Percentiles rank a stretch among this genome's conserved stretches.
Evolutionary conservation across 2,888 invertebrate genomes (phyloP).

Genomic region (Cephus rjabovi): DNA sequence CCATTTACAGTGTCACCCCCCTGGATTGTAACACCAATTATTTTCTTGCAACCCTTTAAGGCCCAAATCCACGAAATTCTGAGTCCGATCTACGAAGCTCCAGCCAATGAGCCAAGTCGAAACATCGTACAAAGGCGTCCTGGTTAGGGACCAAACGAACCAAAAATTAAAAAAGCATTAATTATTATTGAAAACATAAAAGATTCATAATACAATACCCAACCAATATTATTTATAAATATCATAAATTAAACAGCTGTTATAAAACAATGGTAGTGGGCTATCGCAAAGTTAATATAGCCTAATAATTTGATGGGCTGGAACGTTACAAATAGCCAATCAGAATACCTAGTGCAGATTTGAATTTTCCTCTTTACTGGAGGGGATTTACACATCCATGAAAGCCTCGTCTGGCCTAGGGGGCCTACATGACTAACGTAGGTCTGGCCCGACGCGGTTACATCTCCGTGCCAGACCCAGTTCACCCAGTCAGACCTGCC

Average conservation of each 20-base stretch:
- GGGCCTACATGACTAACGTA: neutral
- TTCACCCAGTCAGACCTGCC: neutral
- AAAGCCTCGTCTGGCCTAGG: neutral
- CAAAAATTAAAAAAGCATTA: neutral
- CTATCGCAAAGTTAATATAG: neutral
- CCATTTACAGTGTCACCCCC: too few relatives aligned
- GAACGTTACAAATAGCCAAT: neutral
- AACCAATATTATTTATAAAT: neutral
- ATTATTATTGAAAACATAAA: neutral
- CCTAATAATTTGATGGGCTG: neutral
- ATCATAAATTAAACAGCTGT: neutral
- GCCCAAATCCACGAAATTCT: neutral
- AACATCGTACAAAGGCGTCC: neutral
- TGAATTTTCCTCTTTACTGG: neutral
- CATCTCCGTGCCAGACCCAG: conserved; percentile 30
- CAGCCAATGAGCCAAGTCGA: neutral
- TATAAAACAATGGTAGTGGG: neutral
- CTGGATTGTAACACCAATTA: neutral
- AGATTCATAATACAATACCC: neutral
- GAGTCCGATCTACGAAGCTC: neutral
- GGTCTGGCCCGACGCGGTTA: conserved; percentile 33
- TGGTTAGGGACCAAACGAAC: neutral
- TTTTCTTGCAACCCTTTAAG: neutral
- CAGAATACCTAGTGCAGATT: neutral
- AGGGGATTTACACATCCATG: neutral